A percentile compares a stretch with the other conserved stretches of the same genome.
Conservation (phyloP, 1,140 invertebrate genomes). For the Asbolus verrucosus region DNA sequence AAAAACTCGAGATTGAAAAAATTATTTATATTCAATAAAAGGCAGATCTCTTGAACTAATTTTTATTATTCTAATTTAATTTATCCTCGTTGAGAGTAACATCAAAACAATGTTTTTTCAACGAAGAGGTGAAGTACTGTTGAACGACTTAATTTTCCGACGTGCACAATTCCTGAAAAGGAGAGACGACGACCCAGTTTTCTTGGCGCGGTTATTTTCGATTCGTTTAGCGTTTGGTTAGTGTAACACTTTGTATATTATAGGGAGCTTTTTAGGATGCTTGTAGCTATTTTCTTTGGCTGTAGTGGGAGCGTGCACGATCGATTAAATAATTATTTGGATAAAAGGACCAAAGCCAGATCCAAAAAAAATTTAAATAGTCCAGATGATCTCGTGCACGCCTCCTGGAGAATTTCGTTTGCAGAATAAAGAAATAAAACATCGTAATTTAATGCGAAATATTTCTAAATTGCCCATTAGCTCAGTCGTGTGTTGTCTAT, state of each 20-base stretch:
- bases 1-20: too few species aligned
- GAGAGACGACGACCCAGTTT: too few species aligned
- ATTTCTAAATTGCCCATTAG: slow-evolving; percentile 30
- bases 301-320: neutral
- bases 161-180: too few species aligned
- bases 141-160: neutral
- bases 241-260: slow-evolving; percentile 19
- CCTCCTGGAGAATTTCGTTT: neutral
- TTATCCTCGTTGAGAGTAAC: too few species aligned
- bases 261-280: too few species aligned
- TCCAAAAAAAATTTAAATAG: slow-evolving; percentile 7
- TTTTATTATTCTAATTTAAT: too few species aligned
- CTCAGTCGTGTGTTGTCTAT: slow-evolving; percentile 1
- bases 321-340: slow-evolving; percentile 31
- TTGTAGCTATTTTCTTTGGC: slow-evolving; percentile 17
- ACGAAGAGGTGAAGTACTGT: neutral
- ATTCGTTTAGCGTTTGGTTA: slow-evolving; percentile 6
- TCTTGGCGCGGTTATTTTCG: slow-evolving; percentile 6
- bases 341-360: neutral
- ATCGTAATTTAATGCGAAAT: slow-evolving; percentile 21
- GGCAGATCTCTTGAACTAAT: too few species aligned
- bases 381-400: neutral
- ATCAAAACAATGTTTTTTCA: too few species aligned
- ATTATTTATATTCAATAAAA: too few species aligned
- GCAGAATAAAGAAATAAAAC: neutral